Base-by-base conservation (phyloP, 2,113 vertebrate genomes). In the Cynopterus brachyotis region DNA sequence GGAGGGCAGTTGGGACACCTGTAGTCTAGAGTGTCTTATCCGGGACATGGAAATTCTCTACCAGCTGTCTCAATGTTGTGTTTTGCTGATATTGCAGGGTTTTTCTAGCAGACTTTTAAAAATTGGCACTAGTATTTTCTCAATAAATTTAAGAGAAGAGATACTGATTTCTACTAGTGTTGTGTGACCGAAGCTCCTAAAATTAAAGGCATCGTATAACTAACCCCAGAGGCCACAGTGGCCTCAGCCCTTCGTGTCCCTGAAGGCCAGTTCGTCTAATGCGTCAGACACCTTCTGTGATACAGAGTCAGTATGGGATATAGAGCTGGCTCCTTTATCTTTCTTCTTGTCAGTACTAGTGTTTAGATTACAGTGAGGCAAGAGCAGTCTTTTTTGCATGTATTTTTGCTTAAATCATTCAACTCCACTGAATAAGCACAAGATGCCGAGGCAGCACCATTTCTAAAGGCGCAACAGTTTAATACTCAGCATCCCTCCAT, bases 41-140 rank as follows among this genome's bases (percentile, higher is more conserved):
- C 5, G 0, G 59, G 17, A 37, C 50, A 3, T 26, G 9, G 32
- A 8, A 0, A 7, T 26, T 57, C 40, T 53, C 59, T 22, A 1
- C 69, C 60, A 42, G 69, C 60, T 40, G 67, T 24, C 59, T 26
- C 17, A 8, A 6, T 45, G 62, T 35, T 59, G 37, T 26, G n/a
- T 60, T 76, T 64, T 26, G 50, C 53, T 50, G 70, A 28, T n/a
- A 30, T 28, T n/a, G 60, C 81, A 16, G 35, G 35, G 32, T 40
- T 84, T 67, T 85, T 78, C 40, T 42, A 42, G 20, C 22, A 50
- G 40, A 11, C 60, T 85, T 84, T 69, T 11, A 5, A 82, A 89
- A 73, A 62, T 4, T 8, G 37, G n/a, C n/a, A 45, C 35, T 89
- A 66, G 35, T 53, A 3, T 79, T 69, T 84, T 70, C n/a, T 70